Evolutionary conservation across 2,797 vertebrate species (phyloP).

Genomic region (Arvicola amphibius): DNA sequence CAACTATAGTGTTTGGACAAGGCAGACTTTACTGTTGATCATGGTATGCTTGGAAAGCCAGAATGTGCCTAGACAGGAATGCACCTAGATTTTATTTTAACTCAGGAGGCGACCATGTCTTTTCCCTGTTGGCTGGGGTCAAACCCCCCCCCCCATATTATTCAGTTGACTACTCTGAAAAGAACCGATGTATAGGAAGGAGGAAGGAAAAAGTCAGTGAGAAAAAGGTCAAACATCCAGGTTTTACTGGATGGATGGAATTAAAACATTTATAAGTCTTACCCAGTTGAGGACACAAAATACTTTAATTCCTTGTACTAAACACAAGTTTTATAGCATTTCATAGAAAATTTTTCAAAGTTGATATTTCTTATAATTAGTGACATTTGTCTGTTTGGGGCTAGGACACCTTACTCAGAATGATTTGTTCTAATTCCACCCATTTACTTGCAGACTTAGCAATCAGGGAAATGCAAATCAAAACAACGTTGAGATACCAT

Average conservation of each 20-base stretch:
- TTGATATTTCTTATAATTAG: neutral
- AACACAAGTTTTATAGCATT: neutral
- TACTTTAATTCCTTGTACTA: neutral
- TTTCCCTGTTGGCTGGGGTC: neutral
- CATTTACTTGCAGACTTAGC: neutral
- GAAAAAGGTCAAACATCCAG: neutral
- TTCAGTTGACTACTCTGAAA: too few relatives aligned
- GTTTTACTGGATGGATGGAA: neutral
- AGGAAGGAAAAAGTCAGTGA: neutral
- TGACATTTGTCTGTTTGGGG: neutral
- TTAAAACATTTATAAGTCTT: neutral
- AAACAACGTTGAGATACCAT: too few relatives aligned
- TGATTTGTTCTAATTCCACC: neutral
- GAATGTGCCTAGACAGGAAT: neutral
- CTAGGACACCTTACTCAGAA: neutral
- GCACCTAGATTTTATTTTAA: neutral
- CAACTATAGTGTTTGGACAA: neutral
- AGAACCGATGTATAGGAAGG: neutral
- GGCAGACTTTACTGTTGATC: too few relatives aligned
- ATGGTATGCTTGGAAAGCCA: neutral
- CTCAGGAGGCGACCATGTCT: neutral
- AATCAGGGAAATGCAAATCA: too few relatives aligned
- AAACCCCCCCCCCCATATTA: neutral
- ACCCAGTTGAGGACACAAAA: neutral
- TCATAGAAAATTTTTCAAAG: neutral